Percentiles rank a stretch among this genome's conserved stretches.
Evolutionary conservation across 1,140 invertebrate species (phyloP).

Genomic region (Eupeodes corollae): DNA sequence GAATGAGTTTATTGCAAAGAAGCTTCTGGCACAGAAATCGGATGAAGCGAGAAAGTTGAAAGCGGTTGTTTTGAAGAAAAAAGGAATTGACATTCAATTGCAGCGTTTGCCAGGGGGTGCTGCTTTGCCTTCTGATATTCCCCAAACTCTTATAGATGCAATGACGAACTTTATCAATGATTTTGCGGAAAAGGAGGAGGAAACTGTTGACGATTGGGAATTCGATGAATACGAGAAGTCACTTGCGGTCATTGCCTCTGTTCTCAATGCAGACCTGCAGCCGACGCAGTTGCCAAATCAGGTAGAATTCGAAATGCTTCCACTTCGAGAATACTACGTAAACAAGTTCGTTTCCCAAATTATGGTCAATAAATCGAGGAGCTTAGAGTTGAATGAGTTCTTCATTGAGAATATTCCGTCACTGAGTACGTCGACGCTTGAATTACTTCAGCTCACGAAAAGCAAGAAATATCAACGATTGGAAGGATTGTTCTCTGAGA

Average conservation of each 20-base stretch:
- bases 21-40: slow-evolving; percentile 4
- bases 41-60: not conserved
- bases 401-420: slow-evolving; percentile 20
- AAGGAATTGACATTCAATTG: too few relatives aligned
- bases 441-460: slow-evolving; percentile 14
- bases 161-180: slow-evolving; percentile 3
- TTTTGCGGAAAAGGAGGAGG: not conserved
- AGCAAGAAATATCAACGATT: slow-evolving; percentile 6
- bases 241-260: not conserved
- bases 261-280: not conserved
- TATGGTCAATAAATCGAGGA: not conserved
- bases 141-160: not conserved
- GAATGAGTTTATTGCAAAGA: not conserved
- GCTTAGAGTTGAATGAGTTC: slow-evolving; percentile 3
- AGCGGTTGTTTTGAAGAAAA: not conserved
- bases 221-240: not conserved
- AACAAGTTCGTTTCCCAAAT: not conserved
- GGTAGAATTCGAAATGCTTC: slow-evolving; percentile 2
- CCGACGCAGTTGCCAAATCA: not conserved
- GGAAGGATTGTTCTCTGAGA: slow-evolving; percentile 6
- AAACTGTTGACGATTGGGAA: not conserved
- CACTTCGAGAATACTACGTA: slow-evolving; percentile 9
- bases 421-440: slow-evolving; percentile 14
- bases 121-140: not conserved
- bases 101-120: too few relatives aligned